Evolutionary conservation across 2,888 invertebrate species (phyloP).

Genomic region (Drepanosiphum platanoidis): DNA sequence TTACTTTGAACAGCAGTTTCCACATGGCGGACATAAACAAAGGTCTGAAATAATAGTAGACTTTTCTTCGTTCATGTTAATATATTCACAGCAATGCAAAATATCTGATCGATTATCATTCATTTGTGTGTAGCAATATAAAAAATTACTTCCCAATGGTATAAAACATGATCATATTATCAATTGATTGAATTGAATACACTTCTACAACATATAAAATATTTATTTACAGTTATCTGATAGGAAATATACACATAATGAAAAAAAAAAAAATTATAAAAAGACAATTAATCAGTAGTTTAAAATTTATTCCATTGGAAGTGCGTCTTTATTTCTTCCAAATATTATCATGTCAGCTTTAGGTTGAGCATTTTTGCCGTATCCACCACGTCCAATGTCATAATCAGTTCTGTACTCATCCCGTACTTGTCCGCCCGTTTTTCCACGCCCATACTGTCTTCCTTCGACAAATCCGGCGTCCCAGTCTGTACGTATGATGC

Average conservation of each 20-base stretch:
- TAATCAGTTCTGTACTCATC: constrained; percentile 98
- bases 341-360: constrained; percentile 70
- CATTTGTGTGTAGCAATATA: constrained; percentile 41
- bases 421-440: constrained; percentile 97
- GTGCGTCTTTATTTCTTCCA: constrained; percentile 51
- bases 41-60: constrained; percentile 72
- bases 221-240: constrained; percentile 40
- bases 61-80: constrained; percentile 69
- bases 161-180: constrained; percentile 44
- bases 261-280: constrained; percentile 46
- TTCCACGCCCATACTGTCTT: constrained; percentile 96
- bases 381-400: constrained; percentile 96
- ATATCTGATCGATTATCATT: constrained; percentile 51
- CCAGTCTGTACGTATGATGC: constrained; percentile 98
- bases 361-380: constrained; percentile 92
- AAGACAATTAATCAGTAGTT: neutral
- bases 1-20: constrained; percentile 71
- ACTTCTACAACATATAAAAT: constrained; percentile 61
- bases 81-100: constrained; percentile 74
- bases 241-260: neutral
- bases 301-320: constrained; percentile 52
- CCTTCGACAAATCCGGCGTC: constrained; percentile 99
- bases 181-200: constrained; percentile 52
- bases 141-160: constrained; percentile 44
- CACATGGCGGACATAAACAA: constrained; percentile 72